These are phyloP conservation scores for Chionomys nivalis DNA, from an alignment of 2,113 vertebrate species.

Conservation along the genomic window DNA sequence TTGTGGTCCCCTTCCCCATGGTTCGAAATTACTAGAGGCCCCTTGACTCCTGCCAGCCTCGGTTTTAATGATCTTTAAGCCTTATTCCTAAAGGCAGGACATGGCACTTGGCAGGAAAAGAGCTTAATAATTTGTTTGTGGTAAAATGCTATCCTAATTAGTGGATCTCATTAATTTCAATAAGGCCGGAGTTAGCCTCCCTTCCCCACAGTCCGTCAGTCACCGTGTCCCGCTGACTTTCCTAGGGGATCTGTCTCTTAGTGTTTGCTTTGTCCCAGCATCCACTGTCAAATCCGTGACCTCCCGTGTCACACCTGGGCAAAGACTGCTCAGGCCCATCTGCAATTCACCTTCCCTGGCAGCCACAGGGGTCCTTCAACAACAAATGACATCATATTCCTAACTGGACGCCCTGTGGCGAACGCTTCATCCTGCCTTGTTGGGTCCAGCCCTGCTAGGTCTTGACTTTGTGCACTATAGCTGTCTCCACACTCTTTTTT, in stretches of 20 bases:
- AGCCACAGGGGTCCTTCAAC: neutral
- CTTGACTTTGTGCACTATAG: neutral
- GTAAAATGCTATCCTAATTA: conserved; percentile 78
- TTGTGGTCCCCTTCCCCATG: conserved; percentile 64
- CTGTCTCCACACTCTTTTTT: neutral
- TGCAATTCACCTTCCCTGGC: neutral
- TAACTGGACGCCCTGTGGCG: neutral
- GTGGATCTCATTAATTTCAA: conserved; percentile 77
- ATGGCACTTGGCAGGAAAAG: conserved; percentile 71
- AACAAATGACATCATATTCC: neutral
- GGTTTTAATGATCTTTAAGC: conserved; percentile 76
- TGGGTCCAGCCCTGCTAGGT: neutral
- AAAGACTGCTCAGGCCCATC: neutral
- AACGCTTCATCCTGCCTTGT: accelerated
- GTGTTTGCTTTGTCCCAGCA: neutral
- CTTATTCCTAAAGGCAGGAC: conserved; percentile 75
- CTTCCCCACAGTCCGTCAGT: neutral
- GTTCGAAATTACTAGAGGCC: conserved; percentile 70
- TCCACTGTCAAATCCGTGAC: neutral
- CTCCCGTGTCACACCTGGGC: neutral
- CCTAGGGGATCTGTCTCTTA: neutral
- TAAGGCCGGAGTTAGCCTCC: conserved; percentile 33
- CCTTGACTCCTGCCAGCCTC: conserved; percentile 71
- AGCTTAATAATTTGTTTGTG: conserved; percentile 78
- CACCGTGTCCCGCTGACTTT: neutral